These are phyloP conservation scores for Poliocrania exsul DNA, from an alignment of 2,797 vertebrate species.

Conservation along the genomic window DNA sequence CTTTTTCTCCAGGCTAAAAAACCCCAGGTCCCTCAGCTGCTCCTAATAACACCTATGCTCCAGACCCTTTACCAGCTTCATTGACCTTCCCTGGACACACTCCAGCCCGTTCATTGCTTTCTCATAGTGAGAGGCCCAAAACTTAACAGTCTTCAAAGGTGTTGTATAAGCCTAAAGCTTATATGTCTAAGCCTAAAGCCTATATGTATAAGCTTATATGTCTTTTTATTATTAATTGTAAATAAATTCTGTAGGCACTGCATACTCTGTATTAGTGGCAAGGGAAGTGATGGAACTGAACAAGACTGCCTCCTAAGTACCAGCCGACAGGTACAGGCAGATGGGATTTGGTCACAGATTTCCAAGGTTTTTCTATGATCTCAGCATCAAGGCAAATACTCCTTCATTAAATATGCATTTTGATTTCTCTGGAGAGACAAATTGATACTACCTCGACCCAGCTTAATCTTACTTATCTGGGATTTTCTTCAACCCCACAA, in stretches of 20 bases:
- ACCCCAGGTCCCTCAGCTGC: fast-evolving
- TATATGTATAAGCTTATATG: no score
- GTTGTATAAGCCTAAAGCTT: neutral
- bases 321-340: neutral
- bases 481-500: neutral
- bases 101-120: neutral
- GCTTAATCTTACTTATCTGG: neutral
- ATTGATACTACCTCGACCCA: neutral
- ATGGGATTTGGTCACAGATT: neutral
- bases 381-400: neutral
- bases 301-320: neutral
- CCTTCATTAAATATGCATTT: neutral
- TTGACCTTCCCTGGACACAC: fast-evolving
- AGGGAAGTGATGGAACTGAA: neutral
- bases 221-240: neutral
- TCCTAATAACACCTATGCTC: neutral
- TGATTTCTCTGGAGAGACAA: neutral
- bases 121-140: neutral
- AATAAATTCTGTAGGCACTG: neutral
- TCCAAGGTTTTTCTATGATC: neutral
- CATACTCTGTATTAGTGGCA: neutral
- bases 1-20: neutral
- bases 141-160: neutral
- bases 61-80: neutral
- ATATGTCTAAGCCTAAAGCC: neutral